Conservation (phyloP, 2,113 vertebrate genomes). For the Atrichornis clamosus region DNA sequence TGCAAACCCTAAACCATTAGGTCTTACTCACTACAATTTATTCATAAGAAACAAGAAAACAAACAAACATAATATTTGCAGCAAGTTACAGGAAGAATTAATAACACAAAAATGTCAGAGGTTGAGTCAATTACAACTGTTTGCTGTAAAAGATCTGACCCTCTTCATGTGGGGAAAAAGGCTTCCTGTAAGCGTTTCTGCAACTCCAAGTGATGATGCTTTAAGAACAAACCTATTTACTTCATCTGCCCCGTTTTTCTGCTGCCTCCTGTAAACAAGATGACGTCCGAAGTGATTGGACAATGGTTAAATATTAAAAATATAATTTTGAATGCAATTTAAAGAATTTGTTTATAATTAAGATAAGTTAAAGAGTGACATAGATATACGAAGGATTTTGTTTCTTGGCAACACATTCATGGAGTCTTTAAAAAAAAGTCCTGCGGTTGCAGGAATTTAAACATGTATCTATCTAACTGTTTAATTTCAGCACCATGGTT, state of each 20-base stretch:
- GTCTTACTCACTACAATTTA: not conserved
- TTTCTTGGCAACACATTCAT: not conserved
- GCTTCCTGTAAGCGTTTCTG: not conserved
- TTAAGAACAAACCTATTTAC: not conserved
- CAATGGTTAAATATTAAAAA: not conserved
- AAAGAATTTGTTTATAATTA: not conserved
- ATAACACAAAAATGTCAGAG: not conserved
- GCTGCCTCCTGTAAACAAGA: not conserved
- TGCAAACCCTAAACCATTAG: not conserved
- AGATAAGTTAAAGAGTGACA: not conserved
- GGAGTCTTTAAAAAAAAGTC: not conserved
- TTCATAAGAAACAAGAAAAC: not conserved
- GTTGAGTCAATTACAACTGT: not conserved
- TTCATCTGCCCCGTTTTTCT: not conserved
- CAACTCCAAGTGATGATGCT: not conserved
- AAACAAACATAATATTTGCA: not conserved
- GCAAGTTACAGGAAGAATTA: not conserved
- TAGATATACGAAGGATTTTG: not conserved
- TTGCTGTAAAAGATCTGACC: not conserved
- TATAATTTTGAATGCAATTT: not conserved
- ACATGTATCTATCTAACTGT: not conserved
- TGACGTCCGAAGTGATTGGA: not conserved
- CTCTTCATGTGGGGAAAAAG: not conserved
- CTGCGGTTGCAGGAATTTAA: not conserved
- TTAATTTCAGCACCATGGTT: slow-evolving; percentile 40